Conservation (phyloP, 2,888 invertebrate species). For the Endomychus coccineus region DNA sequence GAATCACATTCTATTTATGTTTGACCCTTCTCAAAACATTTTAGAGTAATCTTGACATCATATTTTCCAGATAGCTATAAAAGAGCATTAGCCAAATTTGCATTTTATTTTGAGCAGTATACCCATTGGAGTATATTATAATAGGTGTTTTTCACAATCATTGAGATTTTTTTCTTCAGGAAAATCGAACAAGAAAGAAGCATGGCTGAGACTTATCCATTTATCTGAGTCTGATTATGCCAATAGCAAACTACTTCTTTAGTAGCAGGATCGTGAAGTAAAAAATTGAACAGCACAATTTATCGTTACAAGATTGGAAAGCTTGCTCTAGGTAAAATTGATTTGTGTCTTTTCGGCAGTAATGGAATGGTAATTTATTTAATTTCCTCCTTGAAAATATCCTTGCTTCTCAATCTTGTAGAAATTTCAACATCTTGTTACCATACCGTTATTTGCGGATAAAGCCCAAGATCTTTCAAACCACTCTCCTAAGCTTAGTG, state of each 20-base stretch:
- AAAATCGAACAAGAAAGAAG: conserved; percentile 6
- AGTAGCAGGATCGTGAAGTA: not conserved
- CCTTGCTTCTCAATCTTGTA: conserved; percentile 2
- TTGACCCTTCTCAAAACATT: too few relatives aligned
- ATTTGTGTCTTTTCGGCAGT: conserved; percentile 14
- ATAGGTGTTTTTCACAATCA: conserved; percentile 1
- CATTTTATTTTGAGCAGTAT: too few relatives aligned
- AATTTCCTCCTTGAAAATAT: conserved; percentile 5
- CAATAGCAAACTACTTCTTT: conserved; percentile 1
- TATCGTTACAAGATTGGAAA: conserved; percentile 15
- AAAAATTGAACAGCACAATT: conserved; percentile 8
- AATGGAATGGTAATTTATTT: conserved; percentile 16
- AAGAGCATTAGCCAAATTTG: too few relatives aligned
- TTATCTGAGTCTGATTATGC: conserved; percentile 1
- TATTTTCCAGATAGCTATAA: too few relatives aligned
- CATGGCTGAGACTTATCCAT: not conserved
- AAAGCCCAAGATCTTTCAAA: conserved; percentile 5
- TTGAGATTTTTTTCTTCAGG: conserved; percentile 8
- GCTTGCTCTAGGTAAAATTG: conserved; percentile 12
- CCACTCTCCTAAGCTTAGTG: conserved; percentile 4
- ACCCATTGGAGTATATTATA: too few relatives aligned
- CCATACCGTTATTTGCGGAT: conserved; percentile 4
- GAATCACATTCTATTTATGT: too few relatives aligned
- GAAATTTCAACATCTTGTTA: conserved; percentile 2
- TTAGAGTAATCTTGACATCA: too few relatives aligned